These are phyloP conservation scores for Spilarctia lutea DNA, from an alignment of 2,888 invertebrate genomes.

Conservation along the genomic window DNA sequence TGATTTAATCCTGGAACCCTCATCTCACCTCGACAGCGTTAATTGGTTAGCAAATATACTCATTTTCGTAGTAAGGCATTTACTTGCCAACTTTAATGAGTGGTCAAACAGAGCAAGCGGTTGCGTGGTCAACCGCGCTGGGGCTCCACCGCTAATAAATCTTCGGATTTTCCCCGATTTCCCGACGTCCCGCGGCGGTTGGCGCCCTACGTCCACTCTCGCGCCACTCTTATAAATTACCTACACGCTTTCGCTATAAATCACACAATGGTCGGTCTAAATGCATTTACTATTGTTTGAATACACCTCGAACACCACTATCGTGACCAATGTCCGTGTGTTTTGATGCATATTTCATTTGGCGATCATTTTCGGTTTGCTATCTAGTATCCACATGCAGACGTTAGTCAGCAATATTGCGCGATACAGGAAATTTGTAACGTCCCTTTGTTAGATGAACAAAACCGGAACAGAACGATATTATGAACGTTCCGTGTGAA, in stretches of 20 bases:
- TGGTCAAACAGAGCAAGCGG: constrained; percentile 80
- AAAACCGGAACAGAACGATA: constrained; percentile 74
- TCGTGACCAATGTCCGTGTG: constrained; percentile 60
- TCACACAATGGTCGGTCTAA: constrained; percentile 82
- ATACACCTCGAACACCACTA: constrained; percentile 75
- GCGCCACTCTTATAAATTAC: constrained; percentile 85
- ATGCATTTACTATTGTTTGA: constrained; percentile 86
- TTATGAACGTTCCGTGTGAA: constrained; percentile 71
- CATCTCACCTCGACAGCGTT: constrained; percentile 82
- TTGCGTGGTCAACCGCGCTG: constrained; percentile 75
- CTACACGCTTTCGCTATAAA: constrained; percentile 84
- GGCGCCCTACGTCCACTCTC: constrained; percentile 71
- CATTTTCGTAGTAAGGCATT: constrained; percentile 83
- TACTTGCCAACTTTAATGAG: constrained; percentile 84
- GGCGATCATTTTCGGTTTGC: constrained; percentile 58
- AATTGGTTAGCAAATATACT: constrained; percentile 85
- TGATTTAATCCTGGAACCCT: constrained; percentile 71
- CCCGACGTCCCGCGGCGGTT: constrained; percentile 76
- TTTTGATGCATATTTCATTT: constrained; percentile 67
- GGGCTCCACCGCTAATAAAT: constrained; percentile 80
- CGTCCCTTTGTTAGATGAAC: constrained; percentile 66
- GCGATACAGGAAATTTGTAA: constrained; percentile 69
- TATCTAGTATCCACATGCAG: constrained; percentile 54
- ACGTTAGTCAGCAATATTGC: constrained; percentile 71
- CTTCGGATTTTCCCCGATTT: constrained; percentile 84